Conservation (phyloP, 2,113 vertebrate genomes). For the Saimiri boliviensis region DNA sequence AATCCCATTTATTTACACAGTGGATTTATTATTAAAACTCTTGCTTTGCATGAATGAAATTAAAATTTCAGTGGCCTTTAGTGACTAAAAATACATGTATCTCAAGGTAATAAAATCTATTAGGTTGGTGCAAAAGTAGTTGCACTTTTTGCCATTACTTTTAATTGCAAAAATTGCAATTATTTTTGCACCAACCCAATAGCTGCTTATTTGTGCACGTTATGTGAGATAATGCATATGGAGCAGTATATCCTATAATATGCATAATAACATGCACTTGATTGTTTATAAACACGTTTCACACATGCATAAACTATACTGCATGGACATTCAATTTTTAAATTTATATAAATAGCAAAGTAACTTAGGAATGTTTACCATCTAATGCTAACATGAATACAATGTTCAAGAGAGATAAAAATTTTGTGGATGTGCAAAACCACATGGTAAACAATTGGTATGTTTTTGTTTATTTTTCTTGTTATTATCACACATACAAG, state of each 20-base stretch:
- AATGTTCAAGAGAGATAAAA: conserved; percentile 53
- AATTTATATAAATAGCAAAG: conserved; percentile 41
- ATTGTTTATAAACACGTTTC: not conserved
- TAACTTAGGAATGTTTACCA: conserved; percentile 46
- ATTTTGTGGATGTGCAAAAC: not conserved
- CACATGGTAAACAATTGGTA: conserved; percentile 12
- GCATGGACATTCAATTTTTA: not conserved
- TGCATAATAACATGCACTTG: not conserved
- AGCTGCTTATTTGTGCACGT: not conserved
- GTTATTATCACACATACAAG: conserved; percentile 49
- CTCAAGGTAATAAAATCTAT: not conserved
- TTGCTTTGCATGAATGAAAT: not conserved
- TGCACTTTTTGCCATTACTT: too few relatives aligned
- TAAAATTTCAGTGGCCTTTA: not conserved
- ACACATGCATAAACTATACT: not conserved
- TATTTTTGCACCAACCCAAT: too few relatives aligned
- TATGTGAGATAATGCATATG: not conserved
- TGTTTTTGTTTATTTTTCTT: not conserved
- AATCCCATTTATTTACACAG: not conserved
- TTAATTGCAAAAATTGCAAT: too few relatives aligned
- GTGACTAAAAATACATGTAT: not conserved
- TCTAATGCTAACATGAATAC: conserved; percentile 50
- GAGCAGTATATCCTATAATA: not conserved
- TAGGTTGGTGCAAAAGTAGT: too few relatives aligned
- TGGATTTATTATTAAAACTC: conserved; percentile 10